Percentiles rank a stretch among this genome's conserved stretches.
phyloP scores from a whole-genome alignment of 1,140 invertebrate species.

The Chrysopa pallens region DNA sequence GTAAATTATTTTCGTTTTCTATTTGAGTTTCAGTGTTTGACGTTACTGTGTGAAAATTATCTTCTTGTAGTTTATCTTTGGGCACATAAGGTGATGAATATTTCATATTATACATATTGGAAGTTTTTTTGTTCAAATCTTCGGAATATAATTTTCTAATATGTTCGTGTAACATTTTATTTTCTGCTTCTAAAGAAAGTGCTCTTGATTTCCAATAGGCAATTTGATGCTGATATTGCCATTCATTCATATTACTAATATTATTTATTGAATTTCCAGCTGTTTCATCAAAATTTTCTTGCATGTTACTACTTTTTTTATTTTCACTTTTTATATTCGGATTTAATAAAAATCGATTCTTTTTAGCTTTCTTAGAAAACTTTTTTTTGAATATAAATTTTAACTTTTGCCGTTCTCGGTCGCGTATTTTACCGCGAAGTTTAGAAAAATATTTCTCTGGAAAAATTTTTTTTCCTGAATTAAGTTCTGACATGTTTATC shows the following conservation, averaged over 20 bases:
- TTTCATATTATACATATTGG: neutral
- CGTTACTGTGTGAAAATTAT: neutral
- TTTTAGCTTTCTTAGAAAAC: too few relatives aligned
- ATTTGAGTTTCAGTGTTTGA: constrained; percentile 2
- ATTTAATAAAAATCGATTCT: too few relatives aligned
- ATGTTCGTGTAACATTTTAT: constrained; percentile 29
- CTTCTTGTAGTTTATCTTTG: neutral
- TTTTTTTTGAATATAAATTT: too few relatives aligned
- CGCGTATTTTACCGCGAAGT: too few relatives aligned
- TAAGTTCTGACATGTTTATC: too few relatives aligned
- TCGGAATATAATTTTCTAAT: constrained; percentile 12
- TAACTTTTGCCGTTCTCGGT: too few relatives aligned
- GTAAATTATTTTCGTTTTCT: constrained; percentile 7
- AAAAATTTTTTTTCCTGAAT: too few relatives aligned
- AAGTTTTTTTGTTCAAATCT: neutral
- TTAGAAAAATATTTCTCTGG: too few relatives aligned
- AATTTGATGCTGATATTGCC: constrained; percentile 34
- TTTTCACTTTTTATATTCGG: too few relatives aligned
- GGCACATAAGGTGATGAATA: neutral
- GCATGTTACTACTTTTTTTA: too few relatives aligned
- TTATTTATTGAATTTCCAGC: too few relatives aligned
- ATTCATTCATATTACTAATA: constrained; percentile 1
- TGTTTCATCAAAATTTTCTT: too few relatives aligned
- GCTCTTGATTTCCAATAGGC: constrained; percentile 49
- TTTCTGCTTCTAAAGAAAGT: constrained; percentile 41